Conservation (phyloP, 2,888 invertebrate genomes). For the Steinernema scapterisci region DNA sequence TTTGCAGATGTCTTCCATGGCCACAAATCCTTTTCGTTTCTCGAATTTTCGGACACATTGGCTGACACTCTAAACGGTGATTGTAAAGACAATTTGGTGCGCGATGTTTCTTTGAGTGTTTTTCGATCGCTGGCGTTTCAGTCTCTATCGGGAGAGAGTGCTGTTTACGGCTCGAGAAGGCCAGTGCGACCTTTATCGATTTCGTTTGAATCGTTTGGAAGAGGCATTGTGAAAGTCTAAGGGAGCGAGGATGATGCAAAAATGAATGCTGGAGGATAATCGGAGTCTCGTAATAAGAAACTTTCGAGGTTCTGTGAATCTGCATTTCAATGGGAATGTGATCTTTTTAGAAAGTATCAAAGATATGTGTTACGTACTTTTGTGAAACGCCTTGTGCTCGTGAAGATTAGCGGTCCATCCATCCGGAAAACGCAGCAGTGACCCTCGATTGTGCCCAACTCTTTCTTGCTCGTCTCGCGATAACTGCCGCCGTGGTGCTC, state of each 20-base stretch:
- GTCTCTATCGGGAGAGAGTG: not conserved
- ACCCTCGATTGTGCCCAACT: conserved; percentile 54
- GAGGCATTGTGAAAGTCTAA: no score
- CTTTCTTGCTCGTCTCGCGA: conserved; percentile 49
- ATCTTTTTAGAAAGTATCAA: no score
- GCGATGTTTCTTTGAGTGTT: not conserved
- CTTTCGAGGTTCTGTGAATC: no score
- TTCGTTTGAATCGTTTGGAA: not conserved
- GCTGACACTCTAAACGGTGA: not conserved
- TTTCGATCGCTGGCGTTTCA: conserved; percentile 2
- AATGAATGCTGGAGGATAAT: no score
- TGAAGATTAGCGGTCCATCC: conserved; percentile 65
- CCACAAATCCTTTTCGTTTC: conserved; percentile 31
- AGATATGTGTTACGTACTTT: no score
- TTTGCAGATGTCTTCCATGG: conserved; percentile 34
- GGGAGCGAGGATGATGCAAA: not conserved
- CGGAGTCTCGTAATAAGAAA: no score
- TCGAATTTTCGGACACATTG: conserved; percentile 4
- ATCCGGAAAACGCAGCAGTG: conserved; percentile 63
- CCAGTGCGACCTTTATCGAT: not conserved
- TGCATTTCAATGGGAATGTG: no score
- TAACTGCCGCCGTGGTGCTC: conserved; percentile 46
- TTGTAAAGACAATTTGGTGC: not conserved
- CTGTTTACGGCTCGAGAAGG: not conserved
- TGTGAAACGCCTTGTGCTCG: conserved; percentile 61